Percentiles rank a stretch among this genome's conserved stretches.
Conservation (phyloP, 2,113 vertebrate genomes). For the Pycnonotus jocosus region DNA sequence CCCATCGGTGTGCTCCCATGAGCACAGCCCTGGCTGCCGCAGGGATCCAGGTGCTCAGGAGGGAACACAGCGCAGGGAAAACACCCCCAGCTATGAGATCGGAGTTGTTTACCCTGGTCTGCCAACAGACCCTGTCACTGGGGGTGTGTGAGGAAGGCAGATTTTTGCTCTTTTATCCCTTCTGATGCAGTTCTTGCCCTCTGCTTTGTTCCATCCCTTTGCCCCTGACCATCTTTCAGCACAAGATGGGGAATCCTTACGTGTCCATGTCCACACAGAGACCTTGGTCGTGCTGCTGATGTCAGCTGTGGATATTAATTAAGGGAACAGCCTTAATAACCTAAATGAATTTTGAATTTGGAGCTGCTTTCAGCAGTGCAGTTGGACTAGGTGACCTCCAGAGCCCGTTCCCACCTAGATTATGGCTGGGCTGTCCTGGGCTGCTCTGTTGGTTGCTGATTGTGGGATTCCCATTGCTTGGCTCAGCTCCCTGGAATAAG, state of each 20-base stretch:
- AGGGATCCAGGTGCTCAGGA: neutral
- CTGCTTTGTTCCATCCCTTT: neutral
- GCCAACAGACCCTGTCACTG: neutral
- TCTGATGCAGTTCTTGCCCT: neutral
- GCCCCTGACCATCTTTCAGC: neutral
- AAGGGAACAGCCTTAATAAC: neutral
- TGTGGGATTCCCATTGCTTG: neutral
- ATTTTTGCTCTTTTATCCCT: neutral
- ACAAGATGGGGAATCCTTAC: neutral
- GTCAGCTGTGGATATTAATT: neutral
- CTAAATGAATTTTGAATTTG: neutral
- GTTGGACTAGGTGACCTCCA: neutral
- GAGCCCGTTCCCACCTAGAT: neutral
- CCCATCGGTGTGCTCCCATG: fast-evolving
- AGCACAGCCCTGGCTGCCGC: neutral
- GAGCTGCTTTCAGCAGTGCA: neutral
- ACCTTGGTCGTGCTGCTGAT: neutral
- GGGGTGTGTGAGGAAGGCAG: neutral
- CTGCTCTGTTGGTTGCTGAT: neutral
- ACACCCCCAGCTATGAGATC: neutral
- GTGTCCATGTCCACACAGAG: neutral
- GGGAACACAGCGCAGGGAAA: fast-evolving
- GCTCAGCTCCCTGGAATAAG: neutral
- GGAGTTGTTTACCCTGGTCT: neutral
- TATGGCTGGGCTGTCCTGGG: neutral